Evolutionary conservation across 2,797 vertebrate species (phyloP), one percentile per base, ranked within the genome.

Genomic region (Alcedo atthis): DNA sequence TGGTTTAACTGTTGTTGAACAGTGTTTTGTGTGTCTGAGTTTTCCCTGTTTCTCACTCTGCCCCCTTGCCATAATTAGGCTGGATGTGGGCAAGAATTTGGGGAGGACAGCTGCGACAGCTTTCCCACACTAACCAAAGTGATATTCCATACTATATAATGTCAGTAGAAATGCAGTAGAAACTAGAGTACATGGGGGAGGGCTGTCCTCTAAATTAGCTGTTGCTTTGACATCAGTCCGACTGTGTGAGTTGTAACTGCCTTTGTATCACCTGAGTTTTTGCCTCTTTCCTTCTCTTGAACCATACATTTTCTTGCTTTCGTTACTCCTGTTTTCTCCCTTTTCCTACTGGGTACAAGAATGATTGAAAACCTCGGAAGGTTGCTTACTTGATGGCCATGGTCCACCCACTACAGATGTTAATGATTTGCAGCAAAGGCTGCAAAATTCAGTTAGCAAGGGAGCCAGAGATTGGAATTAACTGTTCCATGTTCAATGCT

Each of bases 71-170:
- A 3, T 26, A 17, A 42, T 17, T 13, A 42, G 12, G 2, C 7
- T 33, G 15, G 17, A 6, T 6, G 2, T 55, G 6, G 11, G 16
- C 5, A 70, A 77, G 68, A 46, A n/a, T 7, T 1, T 74, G 22
- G 19, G 24, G 46, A 3, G 16, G 3, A 28, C 26, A 71, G 6
- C 4, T 43, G 30, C 12, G 11, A 35, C 21, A 67, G 16, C 6
- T 1, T 1, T 59, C 4, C 12, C 15, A 40, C 37, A 22, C 7
- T 45, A 32, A 40, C 6, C 15, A 22, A 28, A 68, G 3, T 5
- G 1, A 9, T 58, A 9, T 69, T 68, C 19, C 13, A 48, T 10
- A 40, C 5, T 8, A 5, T 6, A 8, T 1, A 12, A 12, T 0
- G 0, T 25, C 4, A 13, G 37, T 40, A 40, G 14, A 40, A 40